Evolutionary conservation across 1,140 invertebrate genomes (phyloP), one percentile per base, ranked within the genome.

Genomic region (Meloidogyne floridensis): DNA sequence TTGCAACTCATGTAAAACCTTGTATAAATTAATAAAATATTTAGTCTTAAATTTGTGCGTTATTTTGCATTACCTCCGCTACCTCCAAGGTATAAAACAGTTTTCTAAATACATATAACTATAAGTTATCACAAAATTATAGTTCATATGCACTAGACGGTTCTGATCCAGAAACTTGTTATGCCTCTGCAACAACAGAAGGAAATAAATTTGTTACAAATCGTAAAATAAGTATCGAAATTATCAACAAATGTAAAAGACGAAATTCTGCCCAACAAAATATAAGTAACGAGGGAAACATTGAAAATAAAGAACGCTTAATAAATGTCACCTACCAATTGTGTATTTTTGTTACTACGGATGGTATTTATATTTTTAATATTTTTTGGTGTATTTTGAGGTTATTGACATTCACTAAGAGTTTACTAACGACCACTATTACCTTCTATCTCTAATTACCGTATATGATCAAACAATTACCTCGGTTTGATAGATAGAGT

Each of bases 41-140:
- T 56, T 77, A 77, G 20, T 6, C 75, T 77, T 77, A 65, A 69
- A 77, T 65, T 65, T 80, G 83, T 86, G n/a, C 77, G 83, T 20
- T 82, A 84, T 76, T 84, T 84, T 75, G 84, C 83, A n/a, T 56
- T 84, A 20, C 83, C 83, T 20, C 84, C 83, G 2, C 69, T 84
- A 7, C 83, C 83, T 15, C 83, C 83, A 59, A 84, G 83, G 83
- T 84, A 73, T 32, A 1, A 2, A 32, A 32, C 32, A 32, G 32
- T 2, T 32, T 32, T 32, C 32, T 32, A 32, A 32, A 32, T 32
- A 32, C 1, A 20, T 20, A 20, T 20, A 32, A 32, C 32, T 32
- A 2, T 32, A 1, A 2, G 32, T 32, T 1, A 0, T 32, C 32
- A 32, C 32, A 18, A 13, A 15, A 54, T 53, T 82, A 70, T 32